Evolutionary conservation across 2,888 invertebrate species (phyloP), one percentile per base, ranked within the genome.

Genomic region (Luffia ferchaultella): DNA sequence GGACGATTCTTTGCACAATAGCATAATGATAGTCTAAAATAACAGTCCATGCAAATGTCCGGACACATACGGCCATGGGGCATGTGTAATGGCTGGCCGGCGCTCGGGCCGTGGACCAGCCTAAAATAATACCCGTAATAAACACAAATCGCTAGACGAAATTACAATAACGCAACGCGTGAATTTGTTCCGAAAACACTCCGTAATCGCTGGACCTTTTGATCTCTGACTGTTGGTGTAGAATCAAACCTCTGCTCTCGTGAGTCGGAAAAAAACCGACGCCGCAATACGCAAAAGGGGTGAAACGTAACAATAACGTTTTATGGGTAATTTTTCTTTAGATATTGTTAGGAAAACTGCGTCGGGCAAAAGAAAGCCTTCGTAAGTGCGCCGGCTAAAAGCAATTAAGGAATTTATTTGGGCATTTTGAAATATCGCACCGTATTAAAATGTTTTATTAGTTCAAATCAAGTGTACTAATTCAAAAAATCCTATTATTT

Each of bases 11-110:
- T 20, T 46, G 43, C 43, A 42, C 43, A 44, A 64, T 63, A 63
- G 60, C 56, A 63, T 67, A 67, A 72, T 70, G 60, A 70, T 62
- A 67, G 62, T 55, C 60, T 54, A 66, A 65, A 63, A 61, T 62
- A 63, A 64, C 69, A 70, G 41, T 45, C 9, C 46, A 52, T 71
- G 70, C 70, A 70, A 72, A 75, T 70, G 67, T 65, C 63, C 56
- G 60, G 55, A 60, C 75, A 77, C 79, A 78, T 75, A 30, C 30
- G 30, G 30, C 30, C n/a, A n/a, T n/a, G n/a, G n/a, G n/a, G n/a
- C n/a, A n/a, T n/a, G n/a, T n/a, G 30, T 30, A 30, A 30, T 30
- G 5, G 12, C 30, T 68, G 65, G 64, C 64, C 30, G 30, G 30
- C 12, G 30, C 30, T 66, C 63, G 64, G 61, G 62, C 65, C 59